Conservation (phyloP, 2,888 invertebrate genomes). For the Xestobium rufovillosum region DNA sequence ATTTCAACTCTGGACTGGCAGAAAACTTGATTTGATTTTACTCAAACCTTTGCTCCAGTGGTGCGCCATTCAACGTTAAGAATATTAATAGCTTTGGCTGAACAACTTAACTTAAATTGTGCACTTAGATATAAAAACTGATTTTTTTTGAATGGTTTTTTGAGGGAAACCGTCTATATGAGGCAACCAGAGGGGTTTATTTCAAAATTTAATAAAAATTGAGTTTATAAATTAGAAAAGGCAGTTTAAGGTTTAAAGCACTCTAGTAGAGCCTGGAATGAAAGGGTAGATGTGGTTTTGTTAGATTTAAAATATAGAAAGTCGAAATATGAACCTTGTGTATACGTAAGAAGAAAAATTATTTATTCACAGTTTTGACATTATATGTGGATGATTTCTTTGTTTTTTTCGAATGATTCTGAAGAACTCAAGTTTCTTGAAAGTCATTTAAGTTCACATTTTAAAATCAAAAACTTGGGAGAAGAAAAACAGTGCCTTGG, state of each 20-base stretch:
- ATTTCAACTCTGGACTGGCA: too few relatives aligned
- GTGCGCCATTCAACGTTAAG: conserved; percentile 22
- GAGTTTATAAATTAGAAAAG: conserved; percentile 18
- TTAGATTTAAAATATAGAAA: conserved; percentile 17
- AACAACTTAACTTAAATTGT: conserved; percentile 16
- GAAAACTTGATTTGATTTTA: conserved; percentile 19
- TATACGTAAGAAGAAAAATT: conserved; percentile 18
- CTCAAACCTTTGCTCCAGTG: conserved; percentile 26
- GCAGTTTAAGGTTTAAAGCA: conserved; percentile 25
- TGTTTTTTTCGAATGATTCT: conserved; percentile 22
- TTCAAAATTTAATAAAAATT: conserved; percentile 8
- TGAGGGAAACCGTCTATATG: conserved; percentile 25
- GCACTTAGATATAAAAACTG: conserved; percentile 27
- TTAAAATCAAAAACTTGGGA: conserved; percentile 20
- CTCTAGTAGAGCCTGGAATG: conserved; percentile 19
- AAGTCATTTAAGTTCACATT: conserved; percentile 18
- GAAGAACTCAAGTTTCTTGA: conserved; percentile 16
- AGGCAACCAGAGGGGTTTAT: conserved; percentile 20
- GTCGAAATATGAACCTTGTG: conserved; percentile 20
- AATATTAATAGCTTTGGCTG: conserved; percentile 22
- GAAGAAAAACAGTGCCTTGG: conserved; percentile 17
- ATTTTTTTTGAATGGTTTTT: conserved; percentile 26
- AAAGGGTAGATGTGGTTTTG: too few relatives aligned
- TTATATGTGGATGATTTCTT: conserved; percentile 26
- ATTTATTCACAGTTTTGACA: conserved; percentile 16